Conservation (phyloP, 2,113 vertebrate genomes). For the Hiodon tergisus region DNA sequence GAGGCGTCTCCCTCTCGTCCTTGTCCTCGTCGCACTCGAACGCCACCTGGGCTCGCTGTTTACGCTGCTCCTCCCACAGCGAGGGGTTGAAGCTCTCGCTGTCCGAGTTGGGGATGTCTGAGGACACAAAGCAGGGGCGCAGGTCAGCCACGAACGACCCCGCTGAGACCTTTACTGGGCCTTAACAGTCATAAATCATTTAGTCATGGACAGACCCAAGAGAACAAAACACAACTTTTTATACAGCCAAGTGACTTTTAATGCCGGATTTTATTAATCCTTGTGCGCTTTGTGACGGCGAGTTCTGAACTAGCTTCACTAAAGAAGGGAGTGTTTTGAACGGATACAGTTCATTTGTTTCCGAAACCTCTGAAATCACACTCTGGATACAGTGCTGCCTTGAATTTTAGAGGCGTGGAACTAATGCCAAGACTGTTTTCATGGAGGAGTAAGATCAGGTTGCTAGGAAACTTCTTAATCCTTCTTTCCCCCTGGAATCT, state of each 20-base stretch:
- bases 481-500: conserved; percentile 24
- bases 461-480: conserved; percentile 44
- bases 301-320: too few species aligned
- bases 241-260: too few species aligned
- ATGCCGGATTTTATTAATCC: too few species aligned
- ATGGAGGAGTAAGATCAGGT: conserved; percentile 22
- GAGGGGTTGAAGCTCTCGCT: conserved; percentile 96
- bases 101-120: conserved; percentile 91
- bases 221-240: too few species aligned
- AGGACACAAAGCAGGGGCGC: not conserved
- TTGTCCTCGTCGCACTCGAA: conserved; percentile 98
- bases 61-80: conserved; percentile 95
- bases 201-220: too few species aligned
- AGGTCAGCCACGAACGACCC: not conserved
- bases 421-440: conserved; percentile 22
- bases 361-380: conserved; percentile 6
- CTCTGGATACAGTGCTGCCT: conserved; percentile 9
- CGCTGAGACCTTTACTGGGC: too few species aligned
- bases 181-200: too few species aligned
- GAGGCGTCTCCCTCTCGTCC: conserved; percentile 86
- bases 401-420: not conserved
- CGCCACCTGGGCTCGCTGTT: conserved; percentile 93
- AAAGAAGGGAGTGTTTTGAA: not conserved
- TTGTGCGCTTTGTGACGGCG: too few species aligned
- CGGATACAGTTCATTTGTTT: not conserved